Base-by-base conservation (phyloP, 2,797 vertebrate species). In the Tolypeutes matacus region DNA sequence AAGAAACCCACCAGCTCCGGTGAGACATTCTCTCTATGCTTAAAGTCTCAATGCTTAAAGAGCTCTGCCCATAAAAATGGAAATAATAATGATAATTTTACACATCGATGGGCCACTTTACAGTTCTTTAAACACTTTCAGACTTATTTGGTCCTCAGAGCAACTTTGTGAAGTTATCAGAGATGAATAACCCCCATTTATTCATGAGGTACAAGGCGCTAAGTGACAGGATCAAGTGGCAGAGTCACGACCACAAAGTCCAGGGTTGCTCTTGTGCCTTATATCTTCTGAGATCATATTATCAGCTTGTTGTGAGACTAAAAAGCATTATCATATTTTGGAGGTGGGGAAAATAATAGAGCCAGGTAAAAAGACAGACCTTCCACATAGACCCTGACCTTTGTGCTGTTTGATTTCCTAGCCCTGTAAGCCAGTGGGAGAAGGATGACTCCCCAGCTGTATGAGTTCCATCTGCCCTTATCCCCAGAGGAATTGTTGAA, bases 401-500 rank as follows among this genome's bases (percentile, higher is more conserved):
- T 39, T 83, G 87, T 77, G n/a, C 76, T 86, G 25, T 96, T 97
- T 96, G 93, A 10, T 76, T 93, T 97, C 73, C 76, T 72, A 97
- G 97, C 73, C 39, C 69, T 56, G 90, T 88, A 77, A 96, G 17
- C 67, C 60, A 20, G 27, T 67, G 10, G 42, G 31, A 83, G 49
- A 93, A 97, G 53, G 83, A 97, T 97, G 97, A 36, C 96, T 77
- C 95, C 96, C 49, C 95, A 95, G 0, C 17, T 90, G 36, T 97
- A 20, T 98, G 99, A 99, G 93, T 99, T 99, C 80, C 97, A 98
- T 20, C 95, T 99, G 36, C 99, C 99, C 0, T 95, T 99, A 70
- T 97, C 97, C 23, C 93, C 98, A 31, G 98, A 98, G 3, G 99
- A 99, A 89, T 94, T 99, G 96, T 98, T 99, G 42, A 99, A 98